phyloP scores from a whole-genome alignment of 2,113 vertebrate species.

The Oncorhynchus mykiss region DNA sequence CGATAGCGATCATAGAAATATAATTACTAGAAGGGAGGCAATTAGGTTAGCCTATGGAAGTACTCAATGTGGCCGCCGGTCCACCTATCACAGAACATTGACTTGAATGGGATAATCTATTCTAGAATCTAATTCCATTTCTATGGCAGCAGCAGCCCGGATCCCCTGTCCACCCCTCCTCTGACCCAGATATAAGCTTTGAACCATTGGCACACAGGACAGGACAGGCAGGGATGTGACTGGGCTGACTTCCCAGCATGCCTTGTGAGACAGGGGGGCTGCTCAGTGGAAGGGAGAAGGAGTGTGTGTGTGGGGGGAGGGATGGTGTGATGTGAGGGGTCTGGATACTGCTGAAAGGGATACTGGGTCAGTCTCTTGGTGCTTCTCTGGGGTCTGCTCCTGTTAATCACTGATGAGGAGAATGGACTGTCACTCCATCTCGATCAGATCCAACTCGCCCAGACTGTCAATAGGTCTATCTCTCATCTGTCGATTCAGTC shows the following conservation, averaged over 20 bases:
- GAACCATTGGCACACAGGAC: constrained; percentile 54
- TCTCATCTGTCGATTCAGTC: not conserved
- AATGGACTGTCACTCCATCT: not conserved
- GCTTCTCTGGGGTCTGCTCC: constrained; percentile 19
- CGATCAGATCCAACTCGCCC: not conserved
- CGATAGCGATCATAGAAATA: not conserved
- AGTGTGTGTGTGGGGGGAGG: constrained; percentile 27
- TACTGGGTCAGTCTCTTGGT: constrained; percentile 50
- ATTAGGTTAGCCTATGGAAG: too few species aligned
- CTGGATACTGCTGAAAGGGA: constrained; percentile 20
- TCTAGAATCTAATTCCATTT: too few species aligned
- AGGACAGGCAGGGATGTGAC: constrained; percentile 40
- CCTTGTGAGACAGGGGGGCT: constrained; percentile 43
- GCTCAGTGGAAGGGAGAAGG: constrained; percentile 33
- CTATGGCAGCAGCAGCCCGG: not conserved
- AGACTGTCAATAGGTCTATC: not conserved
- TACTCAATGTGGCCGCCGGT: too few species aligned
- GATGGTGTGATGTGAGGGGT: constrained; percentile 21
- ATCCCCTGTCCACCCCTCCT: not conserved
- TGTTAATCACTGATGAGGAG: constrained; percentile 22
- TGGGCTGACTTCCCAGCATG: constrained; percentile 60
- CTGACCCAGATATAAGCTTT: constrained; percentile 68
- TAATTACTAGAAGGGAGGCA: constrained; percentile 17
- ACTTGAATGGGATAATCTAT: too few species aligned
- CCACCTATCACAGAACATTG: too few species aligned